Base-by-base conservation (phyloP, 2,113 vertebrate genomes). In the Hippocampus barbouri region DNA sequence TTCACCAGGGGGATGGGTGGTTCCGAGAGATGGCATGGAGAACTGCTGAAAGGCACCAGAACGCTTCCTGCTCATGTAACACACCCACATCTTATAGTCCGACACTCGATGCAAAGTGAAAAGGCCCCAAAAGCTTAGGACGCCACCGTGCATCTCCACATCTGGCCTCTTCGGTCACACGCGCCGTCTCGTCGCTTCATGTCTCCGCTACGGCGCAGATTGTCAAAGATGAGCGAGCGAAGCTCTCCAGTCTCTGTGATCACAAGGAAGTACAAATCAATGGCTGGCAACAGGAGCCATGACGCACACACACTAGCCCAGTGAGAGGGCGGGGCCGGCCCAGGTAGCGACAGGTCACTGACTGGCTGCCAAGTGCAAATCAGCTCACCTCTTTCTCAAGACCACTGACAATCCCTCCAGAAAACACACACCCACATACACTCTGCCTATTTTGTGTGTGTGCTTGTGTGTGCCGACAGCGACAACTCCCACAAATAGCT, bases 321-420 rank as follows among this genome's bases (percentile, higher is more conserved):
- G 71, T 73, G 70, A 45, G 75, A 81, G 86, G 88, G 91, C 68
- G 89, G 83, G 83, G 88, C 79, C 63, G 20, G 43, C 72, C 74
- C 87, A 91, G 88, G 88, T 88, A 90, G 66, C 70, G 84, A 82
- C 87, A 87, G 84, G 69, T 73, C 73, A 69, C 79, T 2, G 69
- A 81, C 70, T 66, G 72, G 25, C 45, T 85, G 83, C 81, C 80
- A 87, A 83, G 60, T 40, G 63, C n/a, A 76, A 68, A 75, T 51
- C 62, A 68, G 76, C 56, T 43, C n/a, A 57, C 69, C n/a, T 10
- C 9, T 69, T 73, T 63, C 34, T 40, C 56, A 64, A 80, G 6
- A 74, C 40, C 16, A 14, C 62, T 6, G 40, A 15, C 45, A 59
- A 54, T 60, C 40, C 8, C 60, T 71, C 23, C 0, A 77, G 61